Base-by-base conservation (phyloP, 2,113 vertebrate species). In the Cricetomys ansorgei region DNA sequence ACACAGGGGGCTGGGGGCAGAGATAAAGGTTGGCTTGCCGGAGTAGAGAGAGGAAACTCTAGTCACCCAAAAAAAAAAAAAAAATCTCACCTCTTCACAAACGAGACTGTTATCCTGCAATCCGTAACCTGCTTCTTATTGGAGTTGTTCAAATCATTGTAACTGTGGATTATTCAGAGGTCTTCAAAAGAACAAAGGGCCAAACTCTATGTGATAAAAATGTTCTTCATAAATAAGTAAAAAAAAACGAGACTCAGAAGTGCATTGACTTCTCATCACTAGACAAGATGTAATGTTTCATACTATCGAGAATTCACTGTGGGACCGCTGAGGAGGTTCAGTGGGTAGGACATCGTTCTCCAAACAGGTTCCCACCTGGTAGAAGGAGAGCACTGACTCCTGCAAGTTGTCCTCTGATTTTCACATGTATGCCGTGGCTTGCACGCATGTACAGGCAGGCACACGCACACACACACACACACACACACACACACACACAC, bases 11-110 rank as follows among this genome's bases (percentile, higher is more conserved):
- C 91, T 25, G 29, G 37, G 21, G 11, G 0, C 40, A 95, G 48
- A 17, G 23, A 0, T 55, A 95, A 70, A 96, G 34, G 45, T 96
- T 73, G 62, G 27, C n/a, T 76, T 65, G 87, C 67, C 40, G 85
- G 76, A 96, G 69, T 3, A 91, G 34, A 85, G 92, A 81, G 64
- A 92, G 59, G 43, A 53, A 94, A 95, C 9, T 31, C 11, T 27
- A 25, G 43, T 1, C n/a, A 75, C 37, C 53, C 21, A 57, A 81
- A 27, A 25, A 21, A 83, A 27, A 57, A 5, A 13, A 80, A 80
- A 94, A 83, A 81, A 34, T 55, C 92, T 94, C 72, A 75, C 88
- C 53, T 94, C 31, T n/a, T 94, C 72, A 21, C 59, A 94, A 94
- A 40, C 64, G 55, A 77, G 7, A 70, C 34, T 48, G 57, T 92